A percentile compares a stretch with the other conserved stretches of the same genome.
phyloP scores from a whole-genome alignment of 23 tunicate species.

The Trididemnum miniatum region DNA sequence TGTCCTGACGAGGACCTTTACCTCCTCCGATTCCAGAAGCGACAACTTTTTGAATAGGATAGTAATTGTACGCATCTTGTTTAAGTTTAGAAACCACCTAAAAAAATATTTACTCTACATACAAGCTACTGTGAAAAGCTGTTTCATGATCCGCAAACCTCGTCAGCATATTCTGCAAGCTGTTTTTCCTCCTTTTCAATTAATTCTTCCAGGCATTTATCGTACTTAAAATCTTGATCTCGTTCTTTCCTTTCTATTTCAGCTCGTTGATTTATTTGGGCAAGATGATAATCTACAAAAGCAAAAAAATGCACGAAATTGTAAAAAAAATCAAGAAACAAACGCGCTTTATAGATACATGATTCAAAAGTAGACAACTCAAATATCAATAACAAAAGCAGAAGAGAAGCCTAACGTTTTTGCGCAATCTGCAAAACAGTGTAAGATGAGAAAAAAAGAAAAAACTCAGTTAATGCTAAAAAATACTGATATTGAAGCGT shows the following conservation, averaged over 20 bases:
- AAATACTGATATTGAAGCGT: no score
- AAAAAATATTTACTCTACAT: background rate
- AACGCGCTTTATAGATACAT: background rate
- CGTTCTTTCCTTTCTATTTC: constrained; percentile 36
- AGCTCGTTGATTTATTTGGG: constrained; percentile 54
- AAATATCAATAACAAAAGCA: no score
- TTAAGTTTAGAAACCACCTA: constrained; percentile 41
- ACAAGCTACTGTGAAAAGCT: no score
- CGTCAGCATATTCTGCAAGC: constrained; percentile 37
- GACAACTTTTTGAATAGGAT: constrained; percentile 52
- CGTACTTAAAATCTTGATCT: constrained; percentile 23
- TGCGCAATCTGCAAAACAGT: no score
- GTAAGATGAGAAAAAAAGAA: no score
- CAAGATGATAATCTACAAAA: constrained; percentile 31
- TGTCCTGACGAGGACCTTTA: constrained; percentile 28
- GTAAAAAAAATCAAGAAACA: background rate
- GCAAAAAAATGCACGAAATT: background rate
- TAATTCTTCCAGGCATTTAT: constrained; percentile 20
- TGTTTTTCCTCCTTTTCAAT: constrained; percentile 32
- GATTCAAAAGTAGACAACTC: no score
- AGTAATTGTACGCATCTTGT: constrained; percentile 33
- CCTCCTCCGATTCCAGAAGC: constrained; percentile 55
- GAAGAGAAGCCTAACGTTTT: no score
- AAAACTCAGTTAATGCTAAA: no score
- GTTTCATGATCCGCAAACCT: no score